Percentiles rank a stretch among this genome's conserved stretches.
Evolutionary conservation across 2,113 vertebrate species (phyloP).

Genomic region (Falcunculus frontatus): DNA sequence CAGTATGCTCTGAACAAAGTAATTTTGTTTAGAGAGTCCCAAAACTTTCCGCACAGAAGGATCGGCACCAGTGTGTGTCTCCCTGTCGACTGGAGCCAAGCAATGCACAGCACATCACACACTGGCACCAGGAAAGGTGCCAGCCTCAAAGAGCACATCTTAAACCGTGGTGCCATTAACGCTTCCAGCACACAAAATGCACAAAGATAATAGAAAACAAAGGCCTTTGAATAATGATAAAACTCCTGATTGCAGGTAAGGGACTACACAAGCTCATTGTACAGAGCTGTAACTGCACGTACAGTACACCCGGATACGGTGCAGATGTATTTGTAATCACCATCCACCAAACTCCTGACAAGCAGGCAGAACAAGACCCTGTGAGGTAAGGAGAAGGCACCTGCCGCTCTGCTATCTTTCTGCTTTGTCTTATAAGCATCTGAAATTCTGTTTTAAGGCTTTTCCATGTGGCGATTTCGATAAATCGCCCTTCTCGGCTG

Average conservation of each 20-base stretch:
- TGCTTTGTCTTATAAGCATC: constrained; percentile 45
- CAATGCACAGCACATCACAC: rapidly evolving
- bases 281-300: neutral
- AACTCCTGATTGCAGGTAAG: neutral
- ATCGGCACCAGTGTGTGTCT: rapidly evolving
- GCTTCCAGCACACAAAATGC: neutral
- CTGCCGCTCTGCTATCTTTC: neutral
- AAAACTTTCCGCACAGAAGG: neutral
- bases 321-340: neutral
- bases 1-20: neutral
- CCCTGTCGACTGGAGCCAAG: neutral
- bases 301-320: neutral
- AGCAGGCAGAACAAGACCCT: neutral
- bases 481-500: constrained; percentile 8
- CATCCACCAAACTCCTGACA: neutral
- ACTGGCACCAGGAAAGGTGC: neutral
- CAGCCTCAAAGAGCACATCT: neutral
- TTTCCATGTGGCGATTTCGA: neutral
- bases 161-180: neutral
- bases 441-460: constrained; percentile 39
- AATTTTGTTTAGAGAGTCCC: neutral
- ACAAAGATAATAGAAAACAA: neutral
- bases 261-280: neutral
- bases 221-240: neutral
- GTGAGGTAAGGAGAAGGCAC: constrained; percentile 2